Conservation (phyloP, 2,113 vertebrate species). For the Aramus guarauna region DNA sequence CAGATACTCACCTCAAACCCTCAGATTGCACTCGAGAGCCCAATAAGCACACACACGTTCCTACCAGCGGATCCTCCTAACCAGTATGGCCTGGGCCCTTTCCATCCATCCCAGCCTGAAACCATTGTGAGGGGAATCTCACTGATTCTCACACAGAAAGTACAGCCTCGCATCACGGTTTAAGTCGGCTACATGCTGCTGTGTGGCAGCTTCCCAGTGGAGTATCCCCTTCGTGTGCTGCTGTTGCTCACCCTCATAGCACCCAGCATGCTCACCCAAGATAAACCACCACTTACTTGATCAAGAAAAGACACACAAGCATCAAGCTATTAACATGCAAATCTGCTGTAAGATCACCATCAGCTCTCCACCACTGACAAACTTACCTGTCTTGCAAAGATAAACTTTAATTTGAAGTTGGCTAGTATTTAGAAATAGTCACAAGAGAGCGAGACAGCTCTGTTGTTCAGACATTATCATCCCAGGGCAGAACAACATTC, state of each 20-base stretch:
- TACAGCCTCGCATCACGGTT: too few relatives aligned
- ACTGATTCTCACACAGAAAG: background rate
- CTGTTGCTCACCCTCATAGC: background rate
- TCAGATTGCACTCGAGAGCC: background rate
- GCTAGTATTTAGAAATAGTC: background rate
- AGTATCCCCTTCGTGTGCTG: background rate
- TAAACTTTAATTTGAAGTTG: background rate
- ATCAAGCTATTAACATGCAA: background rate
- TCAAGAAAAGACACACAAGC: background rate
- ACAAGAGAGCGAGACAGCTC: background rate
- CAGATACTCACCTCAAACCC: background rate
- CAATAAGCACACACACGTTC: rapidly evolving
- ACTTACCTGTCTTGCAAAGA: background rate
- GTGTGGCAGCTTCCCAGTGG: background rate
- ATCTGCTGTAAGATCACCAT: background rate
- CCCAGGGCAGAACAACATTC: background rate
- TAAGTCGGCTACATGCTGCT: rapidly evolving
- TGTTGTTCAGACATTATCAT: too few relatives aligned
- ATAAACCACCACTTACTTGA: background rate
- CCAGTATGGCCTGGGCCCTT: background rate
- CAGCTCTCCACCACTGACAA: background rate
- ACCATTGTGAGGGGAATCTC: rapidly evolving
- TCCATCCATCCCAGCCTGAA: background rate
- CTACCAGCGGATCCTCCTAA: background rate
- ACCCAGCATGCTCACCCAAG: too few relatives aligned